These are phyloP conservation scores for Scolanthus callimorphus DNA, from an alignment of 92 coral and sea anemone genomes.

Conservation along the genomic window DNA sequence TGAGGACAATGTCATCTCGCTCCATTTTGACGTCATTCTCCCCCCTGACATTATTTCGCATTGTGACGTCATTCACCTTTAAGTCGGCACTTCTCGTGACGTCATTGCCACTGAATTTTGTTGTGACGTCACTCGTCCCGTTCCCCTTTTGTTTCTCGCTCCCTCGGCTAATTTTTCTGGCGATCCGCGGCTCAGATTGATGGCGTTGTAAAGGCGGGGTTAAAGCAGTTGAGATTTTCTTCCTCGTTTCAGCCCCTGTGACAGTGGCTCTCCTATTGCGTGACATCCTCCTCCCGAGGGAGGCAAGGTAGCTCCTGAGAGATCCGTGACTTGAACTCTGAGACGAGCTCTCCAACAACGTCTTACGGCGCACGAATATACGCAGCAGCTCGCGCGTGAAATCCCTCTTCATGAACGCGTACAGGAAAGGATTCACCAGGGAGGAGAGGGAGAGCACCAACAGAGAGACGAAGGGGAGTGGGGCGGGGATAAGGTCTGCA, in stretches of 20 bases:
- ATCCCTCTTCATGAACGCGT: conserved; percentile 46
- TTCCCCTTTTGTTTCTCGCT: no score
- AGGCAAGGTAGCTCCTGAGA: neutral
- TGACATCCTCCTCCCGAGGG: neutral
- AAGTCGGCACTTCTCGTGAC: no score
- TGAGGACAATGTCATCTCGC: no score
- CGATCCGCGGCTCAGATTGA: neutral
- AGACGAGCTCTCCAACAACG: neutral
- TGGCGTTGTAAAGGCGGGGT: neutral
- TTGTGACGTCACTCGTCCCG: no score
- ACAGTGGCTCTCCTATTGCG: neutral
- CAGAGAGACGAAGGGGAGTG: conserved; percentile 19
- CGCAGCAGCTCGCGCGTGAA: conserved; percentile 18
- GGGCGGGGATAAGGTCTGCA: conserved; percentile 29
- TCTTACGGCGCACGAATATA: conserved; percentile 1
- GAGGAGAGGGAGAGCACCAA: conserved; percentile 27
- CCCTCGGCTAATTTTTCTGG: no score
- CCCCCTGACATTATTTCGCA: no score
- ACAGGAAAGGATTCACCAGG: conserved; percentile 44
- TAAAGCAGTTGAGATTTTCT: neutral
- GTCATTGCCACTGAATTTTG: no score
- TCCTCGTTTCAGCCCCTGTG: neutral
- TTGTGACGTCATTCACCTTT: no score
- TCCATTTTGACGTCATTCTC: no score
- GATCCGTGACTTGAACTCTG: neutral